Conservation (phyloP, 2,888 invertebrate genomes). For the Elysia crispata region DNA sequence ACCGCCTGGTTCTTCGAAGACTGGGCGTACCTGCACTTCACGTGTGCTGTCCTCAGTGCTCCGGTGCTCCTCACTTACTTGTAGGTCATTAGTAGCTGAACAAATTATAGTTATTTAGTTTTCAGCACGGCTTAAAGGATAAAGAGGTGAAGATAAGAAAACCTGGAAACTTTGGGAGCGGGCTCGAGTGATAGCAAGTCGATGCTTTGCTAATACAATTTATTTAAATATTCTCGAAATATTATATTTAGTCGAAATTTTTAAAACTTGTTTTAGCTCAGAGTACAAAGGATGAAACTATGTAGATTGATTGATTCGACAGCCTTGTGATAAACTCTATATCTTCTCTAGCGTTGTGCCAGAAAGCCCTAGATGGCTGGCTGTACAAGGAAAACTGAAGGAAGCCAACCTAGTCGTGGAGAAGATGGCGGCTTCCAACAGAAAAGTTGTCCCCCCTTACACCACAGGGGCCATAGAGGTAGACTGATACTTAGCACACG, state of each 20-base stretch:
- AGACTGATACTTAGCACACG: neutral
- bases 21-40: slow-evolving; percentile 52
- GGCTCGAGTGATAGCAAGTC: too few species aligned
- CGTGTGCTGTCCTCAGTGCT: slow-evolving; percentile 52
- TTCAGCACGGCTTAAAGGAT: too few species aligned
- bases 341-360: slow-evolving; percentile 15
- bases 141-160: too few species aligned
- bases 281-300: too few species aligned
- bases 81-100: slow-evolving; percentile 31
- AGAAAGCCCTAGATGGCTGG: slow-evolving; percentile 36
- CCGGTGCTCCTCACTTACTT: slow-evolving; percentile 51
- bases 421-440: slow-evolving; percentile 21
- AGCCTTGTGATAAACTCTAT: too few species aligned
- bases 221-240: too few species aligned
- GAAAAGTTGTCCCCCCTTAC: slow-evolving; percentile 32
- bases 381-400: slow-evolving; percentile 21
- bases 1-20: slow-evolving; percentile 14
- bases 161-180: too few species aligned
- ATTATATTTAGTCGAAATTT: too few species aligned
- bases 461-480: slow-evolving; percentile 27
- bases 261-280: too few species aligned
- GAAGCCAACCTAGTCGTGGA: slow-evolving; percentile 26
- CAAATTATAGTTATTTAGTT: too few species aligned
- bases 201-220: too few species aligned
- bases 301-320: too few species aligned